Evolutionary conservation across 2,888 invertebrate species (phyloP).

Genomic region (Eudasyphora cyanicolor): DNA sequence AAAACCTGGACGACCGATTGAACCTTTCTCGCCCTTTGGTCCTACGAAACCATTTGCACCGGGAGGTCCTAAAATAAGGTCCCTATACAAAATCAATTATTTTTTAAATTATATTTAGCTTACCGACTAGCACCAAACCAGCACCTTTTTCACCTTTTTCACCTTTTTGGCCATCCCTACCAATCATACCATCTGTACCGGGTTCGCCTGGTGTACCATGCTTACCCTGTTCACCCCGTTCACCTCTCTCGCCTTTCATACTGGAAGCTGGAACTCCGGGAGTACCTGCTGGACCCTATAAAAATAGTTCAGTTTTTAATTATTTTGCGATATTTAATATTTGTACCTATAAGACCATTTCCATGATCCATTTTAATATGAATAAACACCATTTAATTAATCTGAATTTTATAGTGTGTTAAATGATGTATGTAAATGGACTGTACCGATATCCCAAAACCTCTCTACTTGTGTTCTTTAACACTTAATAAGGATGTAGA

Average conservation of each 20-base stretch:
- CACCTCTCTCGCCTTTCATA: slow-evolving; percentile 69
- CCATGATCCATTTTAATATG: too few species aligned
- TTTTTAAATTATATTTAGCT: slow-evolving; percentile 80
- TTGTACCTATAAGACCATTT: too few species aligned
- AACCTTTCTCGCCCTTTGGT: slow-evolving; percentile 65
- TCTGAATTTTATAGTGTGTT: too few species aligned
- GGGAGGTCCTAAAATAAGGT: slow-evolving; percentile 80
- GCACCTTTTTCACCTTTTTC: slow-evolving; percentile 82
- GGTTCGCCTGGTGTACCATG: slow-evolving; percentile 80
- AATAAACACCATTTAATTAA: too few species aligned
- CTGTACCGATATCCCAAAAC: too few species aligned
- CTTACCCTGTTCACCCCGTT: slow-evolving; percentile 67
- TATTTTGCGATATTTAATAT: too few species aligned
- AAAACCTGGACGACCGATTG: slow-evolving; percentile 79
- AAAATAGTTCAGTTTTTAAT: not conserved
- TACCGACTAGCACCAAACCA: slow-evolving; percentile 49
- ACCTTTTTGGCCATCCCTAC: slow-evolving; percentile 82
- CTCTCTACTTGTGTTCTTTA: too few species aligned
- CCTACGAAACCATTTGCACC: slow-evolving; percentile 79
- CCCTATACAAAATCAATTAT: not conserved
- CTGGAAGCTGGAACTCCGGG: slow-evolving; percentile 77
- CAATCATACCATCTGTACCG: slow-evolving; percentile 68
- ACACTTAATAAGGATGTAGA: too few species aligned
- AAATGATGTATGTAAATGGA: too few species aligned
- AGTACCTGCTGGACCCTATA: slow-evolving; percentile 76